Evolutionary conservation across 2,888 invertebrate species (phyloP).

Genomic region (Trichogramma dendrolimi): DNA sequence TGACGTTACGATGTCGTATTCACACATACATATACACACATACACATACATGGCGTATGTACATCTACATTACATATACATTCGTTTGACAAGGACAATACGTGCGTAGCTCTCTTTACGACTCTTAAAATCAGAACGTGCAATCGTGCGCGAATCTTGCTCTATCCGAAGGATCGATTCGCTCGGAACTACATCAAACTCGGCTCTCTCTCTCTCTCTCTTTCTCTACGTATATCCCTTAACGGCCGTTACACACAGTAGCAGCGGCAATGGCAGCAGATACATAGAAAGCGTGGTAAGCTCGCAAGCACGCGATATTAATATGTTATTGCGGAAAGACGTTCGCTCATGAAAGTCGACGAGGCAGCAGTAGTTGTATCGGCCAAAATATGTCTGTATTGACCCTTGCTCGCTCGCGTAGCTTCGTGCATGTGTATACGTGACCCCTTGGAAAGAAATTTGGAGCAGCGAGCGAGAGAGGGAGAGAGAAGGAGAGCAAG

Average conservation of each 20-base stretch:
- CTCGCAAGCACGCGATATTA: conserved; percentile 41
- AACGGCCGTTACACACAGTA: too few relatives aligned
- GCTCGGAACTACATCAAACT: neutral
- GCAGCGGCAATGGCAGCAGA: too few relatives aligned
- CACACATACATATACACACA: neutral
- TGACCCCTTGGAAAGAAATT: too few relatives aligned
- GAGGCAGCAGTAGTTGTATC: conserved; percentile 34
- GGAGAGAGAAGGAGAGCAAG: conserved; percentile 12
- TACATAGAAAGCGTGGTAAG: neutral
- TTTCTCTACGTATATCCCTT: too few relatives aligned
- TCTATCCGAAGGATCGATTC: neutral
- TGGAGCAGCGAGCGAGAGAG: conserved; percentile 23
- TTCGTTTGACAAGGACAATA: conserved; percentile 27
- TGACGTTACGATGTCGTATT: conserved; percentile 21
- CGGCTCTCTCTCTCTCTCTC: too few relatives aligned
- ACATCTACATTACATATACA: neutral
- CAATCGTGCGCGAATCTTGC: neutral
- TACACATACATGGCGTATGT: too few relatives aligned
- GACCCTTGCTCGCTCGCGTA: too few relatives aligned
- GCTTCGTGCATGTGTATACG: too few relatives aligned
- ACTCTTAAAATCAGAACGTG: conserved; percentile 40
- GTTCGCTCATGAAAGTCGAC: conserved; percentile 52
- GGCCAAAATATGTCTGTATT: conserved; percentile 47
- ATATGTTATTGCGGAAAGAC: conserved; percentile 53
- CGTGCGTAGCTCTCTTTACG: conserved; percentile 48